These are phyloP conservation scores for Drosophila histrio DNA, from an alignment of 2,888 invertebrate genomes.

Conservation along the genomic window DNA sequence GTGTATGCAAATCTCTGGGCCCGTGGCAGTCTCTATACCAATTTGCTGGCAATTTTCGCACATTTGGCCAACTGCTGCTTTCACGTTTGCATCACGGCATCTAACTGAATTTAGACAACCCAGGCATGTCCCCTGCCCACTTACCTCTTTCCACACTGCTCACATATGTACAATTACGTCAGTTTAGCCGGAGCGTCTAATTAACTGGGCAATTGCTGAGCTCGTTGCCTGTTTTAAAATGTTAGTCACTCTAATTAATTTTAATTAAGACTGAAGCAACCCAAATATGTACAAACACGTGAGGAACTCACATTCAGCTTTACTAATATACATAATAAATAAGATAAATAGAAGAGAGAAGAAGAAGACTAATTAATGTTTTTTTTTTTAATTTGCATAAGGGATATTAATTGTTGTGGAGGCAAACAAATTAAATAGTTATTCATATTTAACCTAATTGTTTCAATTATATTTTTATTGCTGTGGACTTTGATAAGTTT, in stretches of 20 bases:
- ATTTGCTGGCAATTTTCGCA: conserved; percentile 70
- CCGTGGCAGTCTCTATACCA: conserved; percentile 38
- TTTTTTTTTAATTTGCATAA: not conserved
- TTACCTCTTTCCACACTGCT: not conserved
- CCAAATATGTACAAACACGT: conserved; percentile 12
- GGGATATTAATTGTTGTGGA: not conserved
- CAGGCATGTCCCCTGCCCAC: not conserved
- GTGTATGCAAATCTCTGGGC: conserved; percentile 58
- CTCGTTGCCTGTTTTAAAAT: conserved; percentile 45
- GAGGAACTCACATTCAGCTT: not conserved
- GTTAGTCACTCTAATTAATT: conserved; percentile 61
- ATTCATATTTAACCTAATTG: no score
- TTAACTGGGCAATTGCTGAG: conserved; percentile 59
- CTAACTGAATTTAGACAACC: conserved; percentile 29
- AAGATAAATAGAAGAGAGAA: not conserved
- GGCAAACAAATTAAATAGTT: no score
- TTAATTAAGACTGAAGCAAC: conserved; percentile 55
- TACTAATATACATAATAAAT: conserved; percentile 38
- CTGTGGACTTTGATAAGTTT: no score
- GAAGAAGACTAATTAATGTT: not conserved
- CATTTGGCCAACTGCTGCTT: conserved; percentile 73
- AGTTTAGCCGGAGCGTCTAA: conserved; percentile 57
- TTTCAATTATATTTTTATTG: no score
- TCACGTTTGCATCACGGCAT: conserved; percentile 56
- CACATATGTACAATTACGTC: conserved; percentile 51